These are phyloP conservation scores for Trichogramma dendrolimi DNA, from an alignment of 2,888 invertebrate species.

Conservation along the genomic window DNA sequence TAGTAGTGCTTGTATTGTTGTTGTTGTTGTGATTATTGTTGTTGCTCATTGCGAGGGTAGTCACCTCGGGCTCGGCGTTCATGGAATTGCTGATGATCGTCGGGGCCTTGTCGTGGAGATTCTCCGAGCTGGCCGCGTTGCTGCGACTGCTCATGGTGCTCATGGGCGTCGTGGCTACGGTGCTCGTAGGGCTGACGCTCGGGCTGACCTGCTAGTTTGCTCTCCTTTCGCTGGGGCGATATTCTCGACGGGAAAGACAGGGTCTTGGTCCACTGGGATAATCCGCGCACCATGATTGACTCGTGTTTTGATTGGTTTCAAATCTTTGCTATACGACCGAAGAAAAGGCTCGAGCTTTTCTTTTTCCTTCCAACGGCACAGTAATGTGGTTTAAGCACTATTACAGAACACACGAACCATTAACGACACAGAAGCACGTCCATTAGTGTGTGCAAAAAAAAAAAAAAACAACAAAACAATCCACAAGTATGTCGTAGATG, in stretches of 20 bases:
- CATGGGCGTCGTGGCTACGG: constrained; percentile 31
- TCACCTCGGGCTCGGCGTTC: constrained; percentile 47
- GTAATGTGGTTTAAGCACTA: too few relatives aligned
- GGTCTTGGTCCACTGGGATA: constrained; percentile 88
- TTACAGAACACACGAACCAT: too few relatives aligned
- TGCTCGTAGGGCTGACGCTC: constrained; percentile 53
- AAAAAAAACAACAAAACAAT: too few relatives aligned
- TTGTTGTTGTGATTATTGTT: too few relatives aligned
- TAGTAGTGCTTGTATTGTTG: too few relatives aligned
- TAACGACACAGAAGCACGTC: too few relatives aligned
- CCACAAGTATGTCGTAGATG: too few relatives aligned
- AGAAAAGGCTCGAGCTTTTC: too few relatives aligned
- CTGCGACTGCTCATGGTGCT: constrained; percentile 47
- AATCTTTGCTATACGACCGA: too few relatives aligned
- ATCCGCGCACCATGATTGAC: constrained; percentile 78
- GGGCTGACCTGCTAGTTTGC: constrained; percentile 52
- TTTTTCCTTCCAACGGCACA: too few relatives aligned
- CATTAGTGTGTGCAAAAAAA: too few relatives aligned
- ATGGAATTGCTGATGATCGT: constrained; percentile 24
- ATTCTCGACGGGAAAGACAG: constrained; percentile 83
- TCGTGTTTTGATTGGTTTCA: background rate
- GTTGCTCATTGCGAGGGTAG: constrained; percentile 2
- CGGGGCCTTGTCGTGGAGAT: constrained; percentile 41
- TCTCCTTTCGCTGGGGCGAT: constrained; percentile 77
- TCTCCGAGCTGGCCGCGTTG: constrained; percentile 8